phyloP scores from a whole-genome alignment of 2,113 vertebrate genomes.

The Brachirus orientalis region DNA sequence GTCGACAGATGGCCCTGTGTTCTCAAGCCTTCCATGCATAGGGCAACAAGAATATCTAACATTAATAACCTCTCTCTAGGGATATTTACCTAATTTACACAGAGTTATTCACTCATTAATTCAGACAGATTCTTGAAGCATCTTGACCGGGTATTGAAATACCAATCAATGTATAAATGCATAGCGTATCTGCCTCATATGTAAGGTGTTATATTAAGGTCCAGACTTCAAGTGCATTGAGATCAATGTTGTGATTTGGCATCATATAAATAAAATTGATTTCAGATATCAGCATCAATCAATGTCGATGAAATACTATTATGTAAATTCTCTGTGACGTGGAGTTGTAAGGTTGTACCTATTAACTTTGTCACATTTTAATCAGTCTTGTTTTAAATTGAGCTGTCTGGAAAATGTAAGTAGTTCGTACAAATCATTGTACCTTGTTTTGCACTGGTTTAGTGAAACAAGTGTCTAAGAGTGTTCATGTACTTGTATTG shows the following conservation, averaged over 20 bases:
- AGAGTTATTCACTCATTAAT: not conserved
- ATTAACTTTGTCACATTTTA: not conserved
- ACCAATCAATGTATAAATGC: too few species aligned
- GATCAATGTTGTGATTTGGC: too few species aligned
- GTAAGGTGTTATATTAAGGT: too few species aligned
- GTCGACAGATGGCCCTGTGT: conserved; percentile 21
- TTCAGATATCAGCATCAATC: not conserved
- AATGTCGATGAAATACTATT: not conserved
- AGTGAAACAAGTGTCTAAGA: not conserved
- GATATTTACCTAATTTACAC: conserved; percentile 4
- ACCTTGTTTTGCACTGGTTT: not conserved
- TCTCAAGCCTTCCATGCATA: not conserved
- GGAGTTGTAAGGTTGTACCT: not conserved
- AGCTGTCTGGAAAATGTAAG: too few species aligned
- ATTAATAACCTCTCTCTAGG: not conserved
- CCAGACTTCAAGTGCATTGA: too few species aligned
- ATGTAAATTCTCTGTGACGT: not conserved
- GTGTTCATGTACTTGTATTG: not conserved
- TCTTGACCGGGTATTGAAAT: too few species aligned
- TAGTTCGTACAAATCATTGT: too few species aligned
- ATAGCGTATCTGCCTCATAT: not conserved
- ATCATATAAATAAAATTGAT: too few species aligned
- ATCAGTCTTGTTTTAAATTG: too few species aligned
- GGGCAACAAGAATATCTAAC: not conserved
- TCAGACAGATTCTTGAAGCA: not conserved